These are phyloP conservation scores for Centropus unirufus DNA, from an alignment of 2,113 vertebrate genomes.

Conservation along the genomic window DNA sequence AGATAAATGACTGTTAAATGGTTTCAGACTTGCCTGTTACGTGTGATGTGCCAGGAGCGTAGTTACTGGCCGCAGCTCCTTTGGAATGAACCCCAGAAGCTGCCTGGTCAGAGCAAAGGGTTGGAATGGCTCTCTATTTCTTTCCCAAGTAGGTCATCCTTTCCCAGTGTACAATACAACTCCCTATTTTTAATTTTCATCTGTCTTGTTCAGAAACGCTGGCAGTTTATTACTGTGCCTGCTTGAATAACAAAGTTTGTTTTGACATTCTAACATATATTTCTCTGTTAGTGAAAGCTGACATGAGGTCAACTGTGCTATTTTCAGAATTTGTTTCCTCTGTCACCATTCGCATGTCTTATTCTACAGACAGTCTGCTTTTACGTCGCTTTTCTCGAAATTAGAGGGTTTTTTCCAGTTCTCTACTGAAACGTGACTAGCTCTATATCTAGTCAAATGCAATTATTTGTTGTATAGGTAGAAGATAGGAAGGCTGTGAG, in stretches of 20 bases:
- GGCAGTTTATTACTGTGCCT: neutral
- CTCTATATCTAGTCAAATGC: neutral
- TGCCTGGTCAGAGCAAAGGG: neutral
- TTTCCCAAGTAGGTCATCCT: neutral
- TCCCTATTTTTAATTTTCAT: neutral
- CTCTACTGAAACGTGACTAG: neutral
- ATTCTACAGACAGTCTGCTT: neutral
- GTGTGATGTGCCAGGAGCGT: neutral
- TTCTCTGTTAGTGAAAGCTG: neutral
- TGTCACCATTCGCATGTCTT: neutral
- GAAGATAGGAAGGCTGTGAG: neutral
- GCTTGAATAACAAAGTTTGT: neutral
- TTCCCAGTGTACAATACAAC: neutral
- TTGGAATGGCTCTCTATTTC: neutral
- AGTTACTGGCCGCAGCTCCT: neutral
- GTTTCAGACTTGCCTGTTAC: neutral
- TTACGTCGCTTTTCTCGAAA: neutral
- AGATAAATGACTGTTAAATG: neutral
- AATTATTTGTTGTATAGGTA: neutral
- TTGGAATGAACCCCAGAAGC: neutral
- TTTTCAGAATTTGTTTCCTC: neutral
- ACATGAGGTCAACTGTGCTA: neutral
- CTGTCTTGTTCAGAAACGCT: neutral
- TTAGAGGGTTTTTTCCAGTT: neutral
- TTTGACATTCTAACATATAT: neutral